Evolutionary conservation across 2,113 vertebrate genomes (phyloP).

Genomic region (Meleagris gallopavo): DNA sequence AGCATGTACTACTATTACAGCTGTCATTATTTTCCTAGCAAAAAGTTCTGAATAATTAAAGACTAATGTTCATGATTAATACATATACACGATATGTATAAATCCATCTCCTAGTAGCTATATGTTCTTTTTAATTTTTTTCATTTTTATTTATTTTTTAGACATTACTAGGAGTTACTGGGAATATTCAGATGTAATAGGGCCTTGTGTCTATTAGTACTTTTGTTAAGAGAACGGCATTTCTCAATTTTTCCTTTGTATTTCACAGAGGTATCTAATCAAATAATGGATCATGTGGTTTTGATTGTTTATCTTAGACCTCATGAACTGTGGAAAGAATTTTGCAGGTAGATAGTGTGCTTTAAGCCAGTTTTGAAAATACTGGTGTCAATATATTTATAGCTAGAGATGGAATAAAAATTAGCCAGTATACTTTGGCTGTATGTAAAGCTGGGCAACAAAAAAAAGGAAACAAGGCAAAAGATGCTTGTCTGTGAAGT

Average conservation of each 20-base stretch:
- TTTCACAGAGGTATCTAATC: background rate
- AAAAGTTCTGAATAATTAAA: background rate
- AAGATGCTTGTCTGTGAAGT: background rate
- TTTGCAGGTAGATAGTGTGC: background rate
- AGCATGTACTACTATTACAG: background rate
- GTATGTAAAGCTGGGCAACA: background rate
- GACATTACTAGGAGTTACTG: background rate
- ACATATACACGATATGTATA: background rate
- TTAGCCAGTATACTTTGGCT: background rate
- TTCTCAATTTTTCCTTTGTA: conserved; percentile 2
- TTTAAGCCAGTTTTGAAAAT: background rate
- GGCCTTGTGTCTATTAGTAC: background rate
- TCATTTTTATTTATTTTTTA: background rate
- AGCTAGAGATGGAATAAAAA: background rate
- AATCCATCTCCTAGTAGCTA: background rate
- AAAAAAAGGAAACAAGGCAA: background rate
- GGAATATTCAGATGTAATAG: background rate
- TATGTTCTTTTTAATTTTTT: background rate
- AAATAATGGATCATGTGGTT: background rate
- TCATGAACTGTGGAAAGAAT: background rate
- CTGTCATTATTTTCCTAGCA: background rate
- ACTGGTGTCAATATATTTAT: background rate
- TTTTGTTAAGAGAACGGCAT: background rate
- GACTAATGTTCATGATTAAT: background rate
- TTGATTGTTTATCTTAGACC: background rate